Conservation (phyloP, 1,140 invertebrate species). For the Cheumatopsyche charites region DNA sequence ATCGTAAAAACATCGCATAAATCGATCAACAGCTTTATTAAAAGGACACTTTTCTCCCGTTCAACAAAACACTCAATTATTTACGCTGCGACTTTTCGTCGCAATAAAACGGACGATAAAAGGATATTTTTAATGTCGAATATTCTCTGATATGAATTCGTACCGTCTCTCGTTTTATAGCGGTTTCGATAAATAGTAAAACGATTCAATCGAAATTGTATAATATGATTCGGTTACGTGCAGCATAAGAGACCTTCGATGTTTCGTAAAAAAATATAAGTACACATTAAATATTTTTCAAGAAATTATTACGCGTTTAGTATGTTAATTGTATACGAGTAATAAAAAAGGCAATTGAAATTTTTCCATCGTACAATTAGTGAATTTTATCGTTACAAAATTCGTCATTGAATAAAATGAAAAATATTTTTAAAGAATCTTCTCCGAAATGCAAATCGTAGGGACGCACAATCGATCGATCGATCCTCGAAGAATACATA, state of each 20-base stretch:
- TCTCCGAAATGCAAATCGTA: too few species aligned
- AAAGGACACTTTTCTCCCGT: not conserved
- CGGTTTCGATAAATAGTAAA: too few species aligned
- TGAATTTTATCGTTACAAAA: slow-evolving; percentile 2
- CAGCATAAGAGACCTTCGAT: too few species aligned
- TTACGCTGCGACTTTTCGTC: slow-evolving; percentile 16
- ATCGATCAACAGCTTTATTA: slow-evolving; percentile 33
- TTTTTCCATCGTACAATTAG: slow-evolving; percentile 9
- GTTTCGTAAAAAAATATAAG: too few species aligned
- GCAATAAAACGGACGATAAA: not conserved
- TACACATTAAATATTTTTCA: too few species aligned
- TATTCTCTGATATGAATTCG: not conserved
- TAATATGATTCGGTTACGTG: too few species aligned
- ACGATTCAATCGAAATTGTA: too few species aligned
- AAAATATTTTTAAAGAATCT: slow-evolving; percentile 4
- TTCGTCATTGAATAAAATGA: slow-evolving; percentile 4
- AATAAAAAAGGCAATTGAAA: slow-evolving; percentile 22
- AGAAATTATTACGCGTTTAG: slow-evolving; percentile 3
- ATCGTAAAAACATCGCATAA: slow-evolving; percentile 32
- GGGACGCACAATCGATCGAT: too few species aligned
- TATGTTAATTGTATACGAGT: slow-evolving; percentile 18
- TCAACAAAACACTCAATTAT: slow-evolving; percentile 28
- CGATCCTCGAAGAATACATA: too few species aligned
- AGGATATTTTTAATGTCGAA: too few species aligned
- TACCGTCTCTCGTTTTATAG: not conserved